These are phyloP conservation scores for Leguminivora glycinivorella DNA, from an alignment of 1,140 invertebrate genomes.

Conservation along the genomic window DNA sequence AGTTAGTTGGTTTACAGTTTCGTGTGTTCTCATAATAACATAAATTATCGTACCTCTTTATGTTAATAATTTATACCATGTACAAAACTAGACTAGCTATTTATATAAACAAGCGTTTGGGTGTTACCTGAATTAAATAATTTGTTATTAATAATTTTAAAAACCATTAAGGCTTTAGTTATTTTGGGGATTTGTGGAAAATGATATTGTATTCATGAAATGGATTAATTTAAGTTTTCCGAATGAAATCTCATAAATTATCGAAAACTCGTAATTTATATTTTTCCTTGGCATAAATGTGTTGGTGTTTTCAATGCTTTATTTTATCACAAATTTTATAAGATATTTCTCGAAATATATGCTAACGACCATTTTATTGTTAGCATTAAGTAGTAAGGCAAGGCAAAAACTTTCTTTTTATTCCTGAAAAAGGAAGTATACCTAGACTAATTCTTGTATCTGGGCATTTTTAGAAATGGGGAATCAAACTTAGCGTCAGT, in stretches of 20 bases:
- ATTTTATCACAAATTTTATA: neutral
- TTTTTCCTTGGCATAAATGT: neutral
- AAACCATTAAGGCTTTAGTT: neutral
- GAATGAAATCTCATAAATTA: neutral
- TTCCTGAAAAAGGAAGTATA: no score
- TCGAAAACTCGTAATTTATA: neutral
- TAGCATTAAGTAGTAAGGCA: no score
- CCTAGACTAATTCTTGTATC: no score
- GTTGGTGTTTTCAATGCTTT: neutral
- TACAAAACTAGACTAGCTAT: conserved; percentile 20
- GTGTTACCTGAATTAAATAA: neutral
- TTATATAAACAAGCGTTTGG: conserved; percentile 5
- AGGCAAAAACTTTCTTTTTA: no score
- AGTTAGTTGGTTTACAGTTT: no score
- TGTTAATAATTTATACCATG: conserved; percentile 19
- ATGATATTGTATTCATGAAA: no score
- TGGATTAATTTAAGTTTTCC: neutral
- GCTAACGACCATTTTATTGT: no score
- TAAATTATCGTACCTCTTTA: conserved; percentile 8
- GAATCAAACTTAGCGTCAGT: no score
- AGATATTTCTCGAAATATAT: neutral
- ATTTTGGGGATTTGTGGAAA: neutral
- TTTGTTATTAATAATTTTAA: neutral
- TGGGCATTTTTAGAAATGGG: no score
- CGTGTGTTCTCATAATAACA: conserved; percentile 12